Evolutionary conservation across 2,113 vertebrate genomes (phyloP).

Genomic region (Potamarius usumacintae): DNA sequence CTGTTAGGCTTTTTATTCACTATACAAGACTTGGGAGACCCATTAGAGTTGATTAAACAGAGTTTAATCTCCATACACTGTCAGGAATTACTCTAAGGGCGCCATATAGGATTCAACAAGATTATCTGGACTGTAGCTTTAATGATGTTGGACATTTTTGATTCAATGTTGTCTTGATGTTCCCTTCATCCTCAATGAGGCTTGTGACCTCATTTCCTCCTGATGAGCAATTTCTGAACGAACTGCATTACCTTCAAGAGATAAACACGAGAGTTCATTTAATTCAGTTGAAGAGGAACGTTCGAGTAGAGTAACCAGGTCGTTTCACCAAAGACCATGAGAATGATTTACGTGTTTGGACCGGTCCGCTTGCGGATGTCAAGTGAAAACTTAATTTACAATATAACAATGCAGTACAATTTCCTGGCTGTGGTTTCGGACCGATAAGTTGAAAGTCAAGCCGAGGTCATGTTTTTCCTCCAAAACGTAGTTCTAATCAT

Average conservation of each 20-base stretch:
- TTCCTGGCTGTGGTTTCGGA: background rate
- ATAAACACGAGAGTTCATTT: conserved; percentile 21
- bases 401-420: background rate
- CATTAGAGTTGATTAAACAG: conserved; percentile 61
- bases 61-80: conserved; percentile 64
- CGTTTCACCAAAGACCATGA: conserved; percentile 10
- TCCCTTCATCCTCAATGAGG: background rate
- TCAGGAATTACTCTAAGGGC: conserved; percentile 66
- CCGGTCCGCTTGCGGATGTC: background rate
- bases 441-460: background rate
- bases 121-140: conserved; percentile 25
- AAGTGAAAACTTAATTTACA: background rate
- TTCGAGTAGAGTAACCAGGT: conserved; percentile 19
- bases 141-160: conserved; percentile 15
- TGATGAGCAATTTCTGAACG: conserved; percentile 1
- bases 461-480: background rate
- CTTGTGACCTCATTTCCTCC: background rate
- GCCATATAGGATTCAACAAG: conserved; percentile 61
- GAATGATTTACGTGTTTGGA: background rate
- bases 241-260: conserved; percentile 10
- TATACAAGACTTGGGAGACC: conserved; percentile 16
- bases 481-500: background rate
- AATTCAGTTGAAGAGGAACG: background rate
- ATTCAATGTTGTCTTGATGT: conserved; percentile 18
- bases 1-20: background rate